phyloP scores from a whole-genome alignment of 2,113 vertebrate genomes.

The Pomatorhinus ruficollis region DNA sequence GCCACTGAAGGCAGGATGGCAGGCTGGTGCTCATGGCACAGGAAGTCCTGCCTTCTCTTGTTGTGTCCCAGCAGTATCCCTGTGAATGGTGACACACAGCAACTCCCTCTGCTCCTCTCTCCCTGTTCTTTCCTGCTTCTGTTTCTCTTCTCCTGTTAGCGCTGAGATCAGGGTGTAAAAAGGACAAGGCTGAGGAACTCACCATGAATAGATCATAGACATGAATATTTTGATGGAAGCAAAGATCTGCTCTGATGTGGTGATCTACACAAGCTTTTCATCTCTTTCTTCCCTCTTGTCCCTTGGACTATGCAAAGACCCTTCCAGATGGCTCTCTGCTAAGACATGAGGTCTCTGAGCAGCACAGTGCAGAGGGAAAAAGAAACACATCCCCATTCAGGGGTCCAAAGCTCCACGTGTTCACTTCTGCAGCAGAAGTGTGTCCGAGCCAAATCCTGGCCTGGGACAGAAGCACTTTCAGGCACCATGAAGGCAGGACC shows the following conservation, averaged over 20 bases:
- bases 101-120: not conserved
- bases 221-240: not conserved
- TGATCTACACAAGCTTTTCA: not conserved
- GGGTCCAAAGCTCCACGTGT: not conserved
- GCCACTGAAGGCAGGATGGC: conserved; percentile 28
- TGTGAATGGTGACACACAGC: not conserved
- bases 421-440: not conserved
- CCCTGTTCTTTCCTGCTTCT: not conserved
- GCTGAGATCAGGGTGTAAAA: not conserved
- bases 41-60: not conserved
- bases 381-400: not conserved
- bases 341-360: not conserved
- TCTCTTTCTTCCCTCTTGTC: not conserved
- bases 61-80: not conserved
- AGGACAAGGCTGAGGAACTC: not conserved
- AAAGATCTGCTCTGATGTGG: not conserved
- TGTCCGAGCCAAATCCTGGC: not conserved
- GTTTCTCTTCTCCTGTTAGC: not conserved
- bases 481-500: not conserved
- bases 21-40: not conserved
- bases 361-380: not conserved
- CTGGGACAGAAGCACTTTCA: not conserved
- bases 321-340: not conserved
- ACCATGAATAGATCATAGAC: not conserved
- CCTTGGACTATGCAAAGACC: not conserved